Percentiles rank a stretch among this genome's conserved stretches.
Conservation (phyloP, 2,113 vertebrate species). For the Grammomys dolichurus region DNA sequence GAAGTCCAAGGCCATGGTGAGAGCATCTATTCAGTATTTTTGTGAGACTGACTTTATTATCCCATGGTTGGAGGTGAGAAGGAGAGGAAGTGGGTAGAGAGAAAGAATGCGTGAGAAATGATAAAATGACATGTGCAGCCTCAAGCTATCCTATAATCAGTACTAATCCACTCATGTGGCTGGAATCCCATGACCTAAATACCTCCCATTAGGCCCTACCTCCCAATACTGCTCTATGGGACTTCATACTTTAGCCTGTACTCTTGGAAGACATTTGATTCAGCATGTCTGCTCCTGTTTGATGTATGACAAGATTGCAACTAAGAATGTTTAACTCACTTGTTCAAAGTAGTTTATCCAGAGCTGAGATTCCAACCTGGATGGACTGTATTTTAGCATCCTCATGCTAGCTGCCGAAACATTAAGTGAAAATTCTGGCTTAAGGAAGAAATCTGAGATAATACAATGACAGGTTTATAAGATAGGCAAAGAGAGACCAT, state of each 20-base stretch:
- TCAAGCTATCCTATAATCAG: neutral
- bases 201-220: neutral
- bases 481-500: neutral
- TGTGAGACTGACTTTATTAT: neutral
- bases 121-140: neutral
- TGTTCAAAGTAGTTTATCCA: neutral
- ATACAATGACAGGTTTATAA: neutral
- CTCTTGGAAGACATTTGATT: neutral
- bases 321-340: neutral
- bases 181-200: neutral
- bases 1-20: neutral
- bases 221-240: neutral
- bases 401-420: neutral
- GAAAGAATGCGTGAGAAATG: neutral
- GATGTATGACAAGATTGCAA: neutral
- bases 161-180: neutral
- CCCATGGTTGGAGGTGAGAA: neutral
- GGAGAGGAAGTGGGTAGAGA: neutral
- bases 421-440: neutral
- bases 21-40: neutral
- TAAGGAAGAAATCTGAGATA: neutral
- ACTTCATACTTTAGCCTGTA: neutral
- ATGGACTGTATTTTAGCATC: neutral
- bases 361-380: slow-evolving; percentile 37
- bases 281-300: no score